Evolutionary conservation across 1,140 invertebrate species (phyloP).

Genomic region (Ganaspis sp.): DNA sequence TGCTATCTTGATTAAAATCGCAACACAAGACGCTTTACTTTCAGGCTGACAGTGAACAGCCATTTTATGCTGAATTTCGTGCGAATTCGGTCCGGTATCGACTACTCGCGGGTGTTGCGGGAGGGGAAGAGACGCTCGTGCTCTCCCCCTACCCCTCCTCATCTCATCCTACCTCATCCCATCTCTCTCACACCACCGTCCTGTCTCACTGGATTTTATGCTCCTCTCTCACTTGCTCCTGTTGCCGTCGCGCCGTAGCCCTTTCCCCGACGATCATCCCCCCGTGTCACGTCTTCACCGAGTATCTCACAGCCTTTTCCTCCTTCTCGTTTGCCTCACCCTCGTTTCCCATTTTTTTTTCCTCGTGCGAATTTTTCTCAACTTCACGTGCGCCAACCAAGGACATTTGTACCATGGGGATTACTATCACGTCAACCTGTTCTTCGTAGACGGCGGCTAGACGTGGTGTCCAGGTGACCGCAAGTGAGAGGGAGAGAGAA

Average conservation of each 20-base stretch:
- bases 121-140: conserved; percentile 42
- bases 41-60: conserved; percentile 52
- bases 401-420: neutral
- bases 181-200: conserved; percentile 32
- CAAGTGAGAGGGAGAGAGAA: conserved; percentile 13
- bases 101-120: conserved; percentile 49
- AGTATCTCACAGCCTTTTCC: conserved; percentile 34
- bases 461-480: conserved; percentile 22
- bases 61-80: conserved; percentile 70
- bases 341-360: conserved; percentile 40
- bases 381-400: conserved; percentile 48
- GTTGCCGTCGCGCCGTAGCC: conserved; percentile 23
- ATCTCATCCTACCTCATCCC: conserved; percentile 20
- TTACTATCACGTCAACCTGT: conserved; percentile 32
- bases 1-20: neutral
- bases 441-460: conserved; percentile 29
- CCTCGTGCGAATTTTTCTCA: conserved; percentile 39
- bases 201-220: conserved; percentile 28
- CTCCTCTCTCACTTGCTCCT: conserved; percentile 25
- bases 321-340: conserved; percentile 29
- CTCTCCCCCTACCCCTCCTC: conserved; percentile 44
- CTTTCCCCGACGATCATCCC: neutral
- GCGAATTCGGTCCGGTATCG: conserved; percentile 69
- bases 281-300: conserved; percentile 27
- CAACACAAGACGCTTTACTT: conserved; percentile 16